Evolutionary conservation across 2,888 invertebrate species (phyloP), one percentile per base, ranked within the genome.

Genomic region (Dryobota labecula): DNA sequence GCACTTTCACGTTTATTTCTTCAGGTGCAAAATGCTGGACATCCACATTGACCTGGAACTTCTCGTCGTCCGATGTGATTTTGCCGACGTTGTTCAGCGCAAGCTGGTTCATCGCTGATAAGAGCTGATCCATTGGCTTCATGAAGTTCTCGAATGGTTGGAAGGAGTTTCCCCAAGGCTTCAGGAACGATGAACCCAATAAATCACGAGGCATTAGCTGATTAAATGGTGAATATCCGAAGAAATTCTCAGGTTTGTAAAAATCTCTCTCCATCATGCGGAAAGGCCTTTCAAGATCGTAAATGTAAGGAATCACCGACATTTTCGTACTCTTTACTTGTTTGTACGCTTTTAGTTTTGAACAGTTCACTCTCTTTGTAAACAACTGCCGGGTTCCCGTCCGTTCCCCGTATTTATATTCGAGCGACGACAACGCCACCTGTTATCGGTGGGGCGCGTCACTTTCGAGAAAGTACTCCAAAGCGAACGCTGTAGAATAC

Each of bases 11-110:
- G 2, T 95, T 96, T 27, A 98, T 96, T 90, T 98, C 98, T 57
- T 97, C 97, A 0, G 98, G 98, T 0, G 96, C 92, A 84, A 98
- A 98, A 84, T 98, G 97, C 80, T 97, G 97, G 0, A 98, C 98
- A 88, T 98, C 98, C 75, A 98, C 94, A 82, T 96, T 97, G 0
- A 98, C 97, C 90, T 97, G 97, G 84, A 97, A 98, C 73, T 94
- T 96, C 77, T 97, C 96, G 15, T 96, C 90, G 84, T 97, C 96
- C 2, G 92, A 89, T 0, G 93, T 91, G 65, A 97, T 93, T 33
- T 94, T 95, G 0, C 92, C 94, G 27, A 93, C 89, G 75, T 96
- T 96, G 63, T 89, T 87, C 8, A 95, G 68, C 27, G 93, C 93
- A 76, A 96, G 91, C 51, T 94, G 91, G 76, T 93, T 93, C 85